Evolutionary conservation across 2,888 invertebrate species (phyloP), one percentile per base, ranked within the genome.

Genomic region (Pediacus dermestoides): DNA sequence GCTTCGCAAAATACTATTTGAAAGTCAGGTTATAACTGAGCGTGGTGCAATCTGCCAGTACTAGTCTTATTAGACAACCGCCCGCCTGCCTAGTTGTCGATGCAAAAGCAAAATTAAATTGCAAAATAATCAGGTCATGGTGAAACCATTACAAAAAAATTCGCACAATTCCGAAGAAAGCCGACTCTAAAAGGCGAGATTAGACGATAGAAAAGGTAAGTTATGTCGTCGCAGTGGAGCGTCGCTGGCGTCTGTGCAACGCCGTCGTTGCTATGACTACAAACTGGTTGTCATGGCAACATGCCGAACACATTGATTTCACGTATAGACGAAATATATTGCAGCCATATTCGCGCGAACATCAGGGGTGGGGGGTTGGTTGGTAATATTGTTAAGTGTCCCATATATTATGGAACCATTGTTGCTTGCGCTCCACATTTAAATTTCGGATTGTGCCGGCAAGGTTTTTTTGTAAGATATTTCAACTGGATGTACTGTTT

Each of bases 281-380:
- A 6, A 18, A 18, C 37, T 31, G 42, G 58, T 59, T 48, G 51
- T 48, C 50, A 53, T 58, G 48, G 60, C 60, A 58, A 57, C 60
- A 49, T 46, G 58, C 62, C 58, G 65, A 63, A 66, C 64, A 68
- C 70, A 70, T 70, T 68, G 70, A 70, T 70, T 70, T 68, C 68
- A 56, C 58, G 59, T 60, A 65, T 68, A 68, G 69, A 69, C 68
- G 63, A 58, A 65, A 69, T 69, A 67, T 68, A 68, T 68, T 64
- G 67, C 67, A 30, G 44, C 46, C 42, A 44, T 53, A 54, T 42
- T 48, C 55, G 51, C 44, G 23, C 50, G 30, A 32, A 26, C 30
- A 14, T 16, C 31, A 14, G 12, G 34, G 16, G 18, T 11, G 28
- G 26, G 28, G 23, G 16, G 35, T 8, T 3, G 13, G 9, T 28